Percentiles rank a stretch among this genome's conserved stretches.
Evolutionary conservation across 2,888 invertebrate species (phyloP).

Genomic region (Eucriotettix oculatus): DNA sequence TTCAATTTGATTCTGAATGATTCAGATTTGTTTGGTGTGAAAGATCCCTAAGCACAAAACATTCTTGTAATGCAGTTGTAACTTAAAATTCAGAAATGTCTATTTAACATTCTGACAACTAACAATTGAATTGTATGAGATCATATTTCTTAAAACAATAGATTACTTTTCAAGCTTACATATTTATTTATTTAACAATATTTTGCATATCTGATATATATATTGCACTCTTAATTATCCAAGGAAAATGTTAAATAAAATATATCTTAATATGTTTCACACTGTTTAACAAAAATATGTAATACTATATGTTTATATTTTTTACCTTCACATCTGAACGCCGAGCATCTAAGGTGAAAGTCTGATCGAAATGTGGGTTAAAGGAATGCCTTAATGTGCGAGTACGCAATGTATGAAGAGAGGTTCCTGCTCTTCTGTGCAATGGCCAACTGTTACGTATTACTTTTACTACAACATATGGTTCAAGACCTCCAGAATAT

Average conservation of each 20-base stretch:
- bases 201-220: no score
- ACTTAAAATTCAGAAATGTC: no score
- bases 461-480: conserved; percentile 23
- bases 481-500: conserved; percentile 27
- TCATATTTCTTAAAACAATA: no score
- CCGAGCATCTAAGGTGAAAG: conserved; percentile 25
- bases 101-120: no score
- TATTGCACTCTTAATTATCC: no score
- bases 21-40: neutral
- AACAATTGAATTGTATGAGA: no score
- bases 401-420: conserved; percentile 25
- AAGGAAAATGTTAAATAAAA: neutral
- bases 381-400: conserved; percentile 25
- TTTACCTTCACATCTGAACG: conserved; percentile 24
- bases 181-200: no score
- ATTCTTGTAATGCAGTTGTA: no score
- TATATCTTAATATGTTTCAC: conserved; percentile 13
- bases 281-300: conserved; percentile 16
- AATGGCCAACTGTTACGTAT: conserved; percentile 23
- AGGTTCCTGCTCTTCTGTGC: conserved; percentile 21
- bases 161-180: no score
- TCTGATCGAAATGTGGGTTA: conserved; percentile 27
- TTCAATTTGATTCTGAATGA: neutral
- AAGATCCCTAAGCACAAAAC: neutral
- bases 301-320: neutral